A percentile compares a stretch with the other conserved stretches of the same genome.
These are phyloP conservation scores for Sebastes hubbsi DNA, from an alignment of 2,797 vertebrate species.

Conservation along the genomic window DNA sequence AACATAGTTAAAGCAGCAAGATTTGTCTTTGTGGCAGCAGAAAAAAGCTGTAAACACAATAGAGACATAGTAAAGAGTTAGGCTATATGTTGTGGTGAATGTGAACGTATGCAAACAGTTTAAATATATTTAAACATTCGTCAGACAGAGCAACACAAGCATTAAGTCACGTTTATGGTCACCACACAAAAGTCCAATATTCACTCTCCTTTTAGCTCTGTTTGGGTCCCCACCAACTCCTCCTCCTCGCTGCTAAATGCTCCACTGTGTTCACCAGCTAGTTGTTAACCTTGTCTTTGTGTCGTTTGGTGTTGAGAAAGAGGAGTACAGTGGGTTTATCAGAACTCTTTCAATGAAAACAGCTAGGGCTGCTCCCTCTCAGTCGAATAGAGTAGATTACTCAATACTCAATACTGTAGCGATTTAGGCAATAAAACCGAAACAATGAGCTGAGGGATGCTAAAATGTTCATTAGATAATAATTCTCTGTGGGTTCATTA, in stretches of 20 bases:
- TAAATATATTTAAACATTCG: neutral
- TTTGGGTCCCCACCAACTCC: neutral
- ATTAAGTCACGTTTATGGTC: neutral
- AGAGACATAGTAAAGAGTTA: neutral
- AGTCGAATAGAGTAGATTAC: too few relatives aligned
- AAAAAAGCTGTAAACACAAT: neutral
- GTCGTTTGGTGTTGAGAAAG: too few relatives aligned
- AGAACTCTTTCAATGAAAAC: too few relatives aligned
- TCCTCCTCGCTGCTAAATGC: neutral
- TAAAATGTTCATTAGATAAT: neutral
- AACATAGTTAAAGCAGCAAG: neutral
- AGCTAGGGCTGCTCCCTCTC: too few relatives aligned
- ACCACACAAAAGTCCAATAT: neutral
- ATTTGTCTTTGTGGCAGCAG: neutral
- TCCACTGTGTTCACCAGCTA: neutral
- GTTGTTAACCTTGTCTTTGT: neutral
- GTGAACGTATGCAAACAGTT: fast-evolving
- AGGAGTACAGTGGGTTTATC: too few relatives aligned
- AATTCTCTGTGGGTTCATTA: neutral
- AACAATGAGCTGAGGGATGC: neutral
- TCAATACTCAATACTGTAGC: too few relatives aligned
- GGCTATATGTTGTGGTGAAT: neutral
- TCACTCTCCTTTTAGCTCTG: neutral
- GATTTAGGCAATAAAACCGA: too few relatives aligned
- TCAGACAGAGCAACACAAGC: neutral